phyloP scores from a whole-genome alignment of 2,888 invertebrate species.

The Ectobius pallidus region DNA sequence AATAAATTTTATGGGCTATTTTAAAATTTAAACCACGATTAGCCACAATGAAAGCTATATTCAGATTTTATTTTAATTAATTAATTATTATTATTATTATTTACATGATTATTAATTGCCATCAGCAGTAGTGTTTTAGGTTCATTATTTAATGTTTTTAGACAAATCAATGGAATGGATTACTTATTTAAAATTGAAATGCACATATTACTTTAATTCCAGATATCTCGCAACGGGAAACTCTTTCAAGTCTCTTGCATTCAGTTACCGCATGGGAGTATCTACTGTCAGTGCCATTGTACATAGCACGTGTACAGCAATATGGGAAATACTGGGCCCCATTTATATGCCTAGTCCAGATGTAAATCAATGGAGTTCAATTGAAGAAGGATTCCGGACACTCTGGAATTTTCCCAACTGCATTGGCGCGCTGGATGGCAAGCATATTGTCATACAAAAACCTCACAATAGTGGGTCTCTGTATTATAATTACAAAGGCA shows the following conservation, averaged over 20 bases:
- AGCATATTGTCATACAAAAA: slow-evolving; percentile 46
- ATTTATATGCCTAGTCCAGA: slow-evolving; percentile 4
- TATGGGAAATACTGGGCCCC: slow-evolving; percentile 47
- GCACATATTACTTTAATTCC: no score
- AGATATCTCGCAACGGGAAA: slow-evolving; percentile 48
- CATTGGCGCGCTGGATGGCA: slow-evolving; percentile 48
- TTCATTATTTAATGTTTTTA: no score
- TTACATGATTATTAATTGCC: no score
- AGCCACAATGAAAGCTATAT: no score
- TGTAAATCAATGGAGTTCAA: neutral
- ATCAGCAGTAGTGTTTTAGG: no score
- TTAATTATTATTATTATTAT: no score
- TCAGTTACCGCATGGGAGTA: slow-evolving; percentile 49
- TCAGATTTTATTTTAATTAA: no score
- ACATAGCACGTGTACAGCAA: slow-evolving; percentile 48
- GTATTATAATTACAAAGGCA: slow-evolving; percentile 47
- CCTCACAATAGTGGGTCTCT: slow-evolving; percentile 45
- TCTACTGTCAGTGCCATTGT: slow-evolving; percentile 49
- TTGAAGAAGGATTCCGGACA: neutral
- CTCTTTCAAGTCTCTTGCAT: slow-evolving; percentile 48
- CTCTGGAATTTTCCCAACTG: slow-evolving; percentile 39
- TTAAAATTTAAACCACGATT: no score
- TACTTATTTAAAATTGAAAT: no score
- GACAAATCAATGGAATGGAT: no score
- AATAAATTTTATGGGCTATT: no score